Base-by-base conservation (phyloP, 2,113 vertebrate genomes). In the Choloepus hoffmanni region DNA sequence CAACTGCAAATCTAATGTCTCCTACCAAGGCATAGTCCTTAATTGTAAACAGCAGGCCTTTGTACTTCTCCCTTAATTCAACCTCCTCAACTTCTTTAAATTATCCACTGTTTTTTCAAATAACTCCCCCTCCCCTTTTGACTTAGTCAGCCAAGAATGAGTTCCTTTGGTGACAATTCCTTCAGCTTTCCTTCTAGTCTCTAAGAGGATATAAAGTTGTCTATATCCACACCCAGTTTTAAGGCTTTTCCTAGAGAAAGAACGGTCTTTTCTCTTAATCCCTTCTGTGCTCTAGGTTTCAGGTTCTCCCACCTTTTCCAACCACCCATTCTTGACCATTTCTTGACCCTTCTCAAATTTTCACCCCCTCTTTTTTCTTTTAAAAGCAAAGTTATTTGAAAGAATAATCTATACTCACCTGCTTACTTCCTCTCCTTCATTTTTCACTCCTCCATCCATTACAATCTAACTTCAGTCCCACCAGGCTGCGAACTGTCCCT, bases 351-450 rank as follows among this genome's bases (percentile, higher is more conserved):
- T 79, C 63, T 93, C 30, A 70, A n/a, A 84, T 24, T 53, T 53
- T 62, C 30, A 72, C 14, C 11, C 11, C 33, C 60, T 53, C 63
- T 73, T 24, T 83, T 9, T 76, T 90, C 3, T 23, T 50, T 65
- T 63, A 21, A 87, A 96, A 65, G 43, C 26, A 87, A 87, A 92
- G 10, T n/a, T 77, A 62, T 33, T 85, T 85, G 14, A 65, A 90
- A 55, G 13, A 78, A 78, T 89, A 58, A 50, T 26, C 18, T 74
- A 1, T 76, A 30, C 24, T 65, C 15, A 84, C 28, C n/a, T 2
- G 43, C 40, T 74, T 23, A 9, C 19, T 40, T 67, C 40, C 50
- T 67, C 48, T 89, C 63, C 86, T 48, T 50, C 65, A 23, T 36
- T 36, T 36, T 87, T 95, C 50, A 15, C 13, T 36, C 11, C 5